These are phyloP conservation scores for Lynx canadensis DNA, from an alignment of 2,113 vertebrate species.

Conservation along the genomic window DNA sequence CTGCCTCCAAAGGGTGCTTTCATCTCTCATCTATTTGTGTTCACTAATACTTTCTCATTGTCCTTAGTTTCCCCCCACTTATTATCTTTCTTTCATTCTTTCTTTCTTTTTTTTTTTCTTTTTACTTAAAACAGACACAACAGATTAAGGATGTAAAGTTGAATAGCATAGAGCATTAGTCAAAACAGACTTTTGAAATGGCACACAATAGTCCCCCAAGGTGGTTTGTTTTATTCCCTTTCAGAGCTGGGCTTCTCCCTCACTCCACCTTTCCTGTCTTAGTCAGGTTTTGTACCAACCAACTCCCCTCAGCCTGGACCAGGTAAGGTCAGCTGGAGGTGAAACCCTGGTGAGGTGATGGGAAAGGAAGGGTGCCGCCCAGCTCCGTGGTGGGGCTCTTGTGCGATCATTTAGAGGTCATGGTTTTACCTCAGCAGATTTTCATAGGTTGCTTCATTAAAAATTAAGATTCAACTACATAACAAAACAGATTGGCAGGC, in stretches of 20 bases:
- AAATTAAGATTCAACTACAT: conserved; percentile 83
- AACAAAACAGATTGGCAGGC: conserved; percentile 82
- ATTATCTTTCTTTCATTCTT: conserved; percentile 30
- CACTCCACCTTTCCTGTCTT: conserved; percentile 88
- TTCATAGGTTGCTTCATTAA: conserved; percentile 85
- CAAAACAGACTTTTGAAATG: conserved; percentile 78
- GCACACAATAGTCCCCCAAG: conserved; percentile 76
- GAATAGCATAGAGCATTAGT: conserved; percentile 78
- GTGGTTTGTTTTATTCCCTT: conserved; percentile 84
- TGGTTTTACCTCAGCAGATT: conserved; percentile 80
- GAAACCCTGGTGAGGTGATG: conserved; percentile 55
- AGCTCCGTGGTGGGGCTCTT: conserved; percentile 46
- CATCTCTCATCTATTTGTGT: conserved; percentile 62
- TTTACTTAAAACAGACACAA: conserved; percentile 74
- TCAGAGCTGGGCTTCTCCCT: conserved; percentile 81
- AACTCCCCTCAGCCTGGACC: conserved; percentile 73
- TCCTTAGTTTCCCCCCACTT: conserved; percentile 64
- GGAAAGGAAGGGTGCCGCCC: conserved; percentile 64
- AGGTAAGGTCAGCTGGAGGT: conserved; percentile 83
- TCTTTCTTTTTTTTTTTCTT: conserved; percentile 53
- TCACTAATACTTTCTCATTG: conserved; percentile 61
- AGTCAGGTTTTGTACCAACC: conserved; percentile 80
- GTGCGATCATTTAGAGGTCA: conserved; percentile 80
- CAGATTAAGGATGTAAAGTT: conserved; percentile 77
- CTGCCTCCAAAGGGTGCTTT: not conserved